A percentile compares a stretch with the other conserved stretches of the same genome.
These are phyloP conservation scores for Drosophila subobscura DNA, from an alignment of 1,140 invertebrate species.

Conservation along the genomic window DNA sequence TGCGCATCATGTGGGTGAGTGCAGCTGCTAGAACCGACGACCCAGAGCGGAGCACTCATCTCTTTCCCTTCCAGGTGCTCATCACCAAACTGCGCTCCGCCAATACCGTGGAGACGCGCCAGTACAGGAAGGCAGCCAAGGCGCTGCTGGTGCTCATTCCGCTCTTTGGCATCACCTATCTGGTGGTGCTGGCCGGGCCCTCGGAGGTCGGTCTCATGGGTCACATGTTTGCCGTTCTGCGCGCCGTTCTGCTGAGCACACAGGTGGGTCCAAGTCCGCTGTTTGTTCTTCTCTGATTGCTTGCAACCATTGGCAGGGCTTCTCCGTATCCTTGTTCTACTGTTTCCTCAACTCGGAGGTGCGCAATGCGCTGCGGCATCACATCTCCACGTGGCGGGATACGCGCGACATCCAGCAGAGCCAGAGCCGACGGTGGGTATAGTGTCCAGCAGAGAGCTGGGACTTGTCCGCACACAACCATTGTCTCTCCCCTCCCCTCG, in stretches of 20 bases:
- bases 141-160: slow-evolving; percentile 94
- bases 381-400: slow-evolving; percentile 91
- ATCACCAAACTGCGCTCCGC: slow-evolving; percentile 95
- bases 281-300: slow-evolving; percentile 5
- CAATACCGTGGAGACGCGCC: slow-evolving; percentile 93
- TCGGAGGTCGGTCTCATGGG: slow-evolving; percentile 86
- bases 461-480: slow-evolving; percentile 6
- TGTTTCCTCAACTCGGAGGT: slow-evolving; percentile 97
- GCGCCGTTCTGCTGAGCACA: slow-evolving; percentile 90
- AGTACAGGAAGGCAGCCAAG: slow-evolving; percentile 94
- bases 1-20: slow-evolving; percentile 95
- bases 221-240: slow-evolving; percentile 87
- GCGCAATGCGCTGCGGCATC: slow-evolving; percentile 91
- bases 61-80: slow-evolving; percentile 86
- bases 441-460: slow-evolving; percentile 9
- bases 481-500: slow-evolving; percentile 5
- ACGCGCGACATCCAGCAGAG: slow-evolving; percentile 86
- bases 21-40: background rate
- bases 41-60: background rate
- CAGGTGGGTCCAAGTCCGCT: slow-evolving; percentile 84
- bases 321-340: slow-evolving; percentile 94
- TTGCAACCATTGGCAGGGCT: slow-evolving; percentile 85
- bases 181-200: slow-evolving; percentile 91
- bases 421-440: slow-evolving; percentile 83
- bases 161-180: slow-evolving; percentile 93